Evolutionary conservation across 2,888 invertebrate species (phyloP), one percentile per base, ranked within the genome.

Genomic region (Atethmia centrago): DNA sequence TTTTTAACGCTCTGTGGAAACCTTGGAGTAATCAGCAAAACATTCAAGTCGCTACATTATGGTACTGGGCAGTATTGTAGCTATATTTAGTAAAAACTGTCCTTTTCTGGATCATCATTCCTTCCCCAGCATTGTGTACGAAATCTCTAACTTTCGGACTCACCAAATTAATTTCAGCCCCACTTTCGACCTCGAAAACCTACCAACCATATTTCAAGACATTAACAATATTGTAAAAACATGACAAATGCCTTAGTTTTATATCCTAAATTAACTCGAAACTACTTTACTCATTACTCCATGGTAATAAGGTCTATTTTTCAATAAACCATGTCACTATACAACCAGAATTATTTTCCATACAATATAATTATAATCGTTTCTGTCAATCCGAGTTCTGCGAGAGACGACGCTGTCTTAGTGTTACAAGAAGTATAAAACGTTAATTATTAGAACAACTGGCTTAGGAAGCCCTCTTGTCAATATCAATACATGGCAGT

Each of bases 271-370:
- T 9, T 4, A 12, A 19, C 21, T 45, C 16, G n/a, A 45, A 65
- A 14, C n/a, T 0, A 71, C 14, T 76, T 71, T 25, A 78, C 76
- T 61, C 25, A 19, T 61, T 78, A 76, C 71, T 71, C 53, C 28
- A 53, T 0, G 4, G 31, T 9, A n/a, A 55, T 71, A 31, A 49
- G n/a, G 53, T 71, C 14, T 61, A 78, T 49, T 61, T 31, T 55
- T 2, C 59, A 25, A 61, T 71, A 76, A 25, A 79, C 61, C 79
- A 42, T 8, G 51, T 75, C 78, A 78, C 8, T 42, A n/a, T 51
- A 61, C 71, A 70, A 53, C 59, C 70, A 51, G 67, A 45, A 40
- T 59, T 58, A 16, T 47, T 21, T 16, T 36, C n/a, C 14, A 55
- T 21, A 36, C 25, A 8, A 14, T 14, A 19, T 25, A 42, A 4